These are phyloP conservation scores for Erebia epiphron DNA, from an alignment of 2,888 invertebrate species.

Conservation along the genomic window DNA sequence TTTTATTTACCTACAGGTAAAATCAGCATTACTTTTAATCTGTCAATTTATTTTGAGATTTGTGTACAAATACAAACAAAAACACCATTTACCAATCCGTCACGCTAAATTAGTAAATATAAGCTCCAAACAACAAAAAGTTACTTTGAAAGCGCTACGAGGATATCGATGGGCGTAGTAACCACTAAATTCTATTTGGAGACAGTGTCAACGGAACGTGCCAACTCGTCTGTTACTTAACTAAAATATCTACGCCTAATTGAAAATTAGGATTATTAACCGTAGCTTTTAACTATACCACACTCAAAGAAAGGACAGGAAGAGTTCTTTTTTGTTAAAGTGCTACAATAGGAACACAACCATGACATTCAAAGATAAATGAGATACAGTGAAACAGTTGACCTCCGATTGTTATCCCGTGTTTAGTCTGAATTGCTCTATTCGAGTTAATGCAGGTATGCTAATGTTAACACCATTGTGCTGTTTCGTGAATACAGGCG, in stretches of 20 bases:
- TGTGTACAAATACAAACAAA: too few relatives aligned
- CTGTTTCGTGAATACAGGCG: slow-evolving; percentile 5
- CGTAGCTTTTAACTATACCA: slow-evolving; percentile 5
- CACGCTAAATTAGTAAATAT: not conserved
- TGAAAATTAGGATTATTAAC: slow-evolving; percentile 27
- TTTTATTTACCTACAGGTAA: too few relatives aligned
- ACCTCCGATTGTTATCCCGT: slow-evolving; percentile 13
- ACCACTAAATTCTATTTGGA: slow-evolving; percentile 65
- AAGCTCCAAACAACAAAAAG: slow-evolving; percentile 9
- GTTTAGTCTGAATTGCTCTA: slow-evolving; percentile 6
- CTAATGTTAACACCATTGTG: not conserved
- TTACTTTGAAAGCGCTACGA: slow-evolving; percentile 27
- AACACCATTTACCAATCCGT: too few relatives aligned
- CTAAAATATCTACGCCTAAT: slow-evolving; percentile 61
- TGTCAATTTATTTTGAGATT: too few relatives aligned
- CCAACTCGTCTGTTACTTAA: slow-evolving; percentile 62
- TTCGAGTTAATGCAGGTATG: slow-evolving; percentile 11
- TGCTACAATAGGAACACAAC: not conserved
- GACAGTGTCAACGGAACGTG: slow-evolving; percentile 67
- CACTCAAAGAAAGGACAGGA: slow-evolving; percentile 42
- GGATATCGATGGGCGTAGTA: slow-evolving; percentile 36
- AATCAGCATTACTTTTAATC: too few relatives aligned
- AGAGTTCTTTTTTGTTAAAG: slow-evolving; percentile 18
- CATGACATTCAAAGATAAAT: slow-evolving; percentile 6
- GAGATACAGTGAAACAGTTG: slow-evolving; percentile 6